Conservation (phyloP, 2,888 invertebrate genomes). For the Caradrina kadenii region DNA sequence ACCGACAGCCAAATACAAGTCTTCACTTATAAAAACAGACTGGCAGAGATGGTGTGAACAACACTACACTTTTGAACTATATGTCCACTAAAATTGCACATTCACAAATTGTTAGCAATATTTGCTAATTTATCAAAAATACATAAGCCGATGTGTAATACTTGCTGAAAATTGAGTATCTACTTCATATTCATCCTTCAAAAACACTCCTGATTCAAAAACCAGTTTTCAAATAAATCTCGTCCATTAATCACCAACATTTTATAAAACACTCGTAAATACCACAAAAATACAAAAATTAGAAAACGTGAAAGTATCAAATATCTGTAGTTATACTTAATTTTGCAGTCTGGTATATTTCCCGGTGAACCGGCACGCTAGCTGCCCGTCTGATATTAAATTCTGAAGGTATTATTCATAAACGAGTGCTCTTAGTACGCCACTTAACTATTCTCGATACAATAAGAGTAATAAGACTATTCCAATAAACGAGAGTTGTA, state of each 20-base stretch:
- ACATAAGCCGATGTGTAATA: neutral
- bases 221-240: neutral
- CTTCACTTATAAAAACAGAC: too few relatives aligned
- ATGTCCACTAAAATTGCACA: too few relatives aligned
- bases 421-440: constrained; percentile 51
- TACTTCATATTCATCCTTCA: neutral
- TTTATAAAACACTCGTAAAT: neutral
- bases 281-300: constrained; percentile 2
- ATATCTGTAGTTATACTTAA: neutral
- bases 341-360: constrained; percentile 35
- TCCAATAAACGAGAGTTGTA: constrained; percentile 36
- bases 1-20: too few relatives aligned
- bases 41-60: too few relatives aligned
- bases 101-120: too few relatives aligned
- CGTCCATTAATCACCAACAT: neutral
- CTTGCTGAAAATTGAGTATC: neutral
- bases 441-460: constrained; percentile 39
- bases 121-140: too few relatives aligned
- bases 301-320: constrained; percentile 19
- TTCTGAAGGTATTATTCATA: constrained; percentile 61
- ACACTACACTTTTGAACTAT: neutral
- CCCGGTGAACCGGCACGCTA: constrained; percentile 44
- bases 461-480: constrained; percentile 35
- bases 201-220: neutral
- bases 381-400: constrained; percentile 60